A percentile compares a stretch with the other conserved stretches of the same genome.
These are phyloP conservation scores for Anarrhichthys ocellatus DNA, from an alignment of 2,113 vertebrate species.

Conservation along the genomic window DNA sequence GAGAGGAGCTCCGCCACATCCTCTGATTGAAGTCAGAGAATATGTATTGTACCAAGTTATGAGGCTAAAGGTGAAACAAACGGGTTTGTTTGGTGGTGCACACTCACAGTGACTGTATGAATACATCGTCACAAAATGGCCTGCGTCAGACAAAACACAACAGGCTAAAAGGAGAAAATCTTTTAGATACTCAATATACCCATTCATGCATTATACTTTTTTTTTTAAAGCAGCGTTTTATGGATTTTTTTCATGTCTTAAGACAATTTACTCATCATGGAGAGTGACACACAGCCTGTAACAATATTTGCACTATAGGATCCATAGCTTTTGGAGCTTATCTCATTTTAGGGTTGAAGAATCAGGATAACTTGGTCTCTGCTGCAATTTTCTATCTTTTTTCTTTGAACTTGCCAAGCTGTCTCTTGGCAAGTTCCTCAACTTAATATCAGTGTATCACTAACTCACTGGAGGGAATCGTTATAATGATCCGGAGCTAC, in stretches of 20 bases:
- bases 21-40: neutral
- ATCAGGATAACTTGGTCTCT: neutral
- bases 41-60: constrained; percentile 6
- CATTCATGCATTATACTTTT: neutral
- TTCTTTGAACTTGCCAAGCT: too few species aligned
- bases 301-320: neutral
- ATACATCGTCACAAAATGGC: neutral
- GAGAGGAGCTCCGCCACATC: neutral
- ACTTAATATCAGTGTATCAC: neutral
- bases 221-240: neutral
- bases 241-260: neutral
- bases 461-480: neutral
- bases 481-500: neutral
- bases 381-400: neutral
- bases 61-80: constrained; percentile 45
- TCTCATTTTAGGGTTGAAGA: neutral
- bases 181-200: neutral
- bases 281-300: neutral
- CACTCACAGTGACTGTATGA: neutral
- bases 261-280: neutral
- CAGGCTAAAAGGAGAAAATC: too few species aligned
- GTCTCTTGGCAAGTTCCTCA: neutral
- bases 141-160: too few species aligned
- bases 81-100: constrained; percentile 9
- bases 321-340: neutral